Base-by-base conservation (phyloP, 2,113 vertebrate genomes). In the Mesembrinibis cayennensis region DNA sequence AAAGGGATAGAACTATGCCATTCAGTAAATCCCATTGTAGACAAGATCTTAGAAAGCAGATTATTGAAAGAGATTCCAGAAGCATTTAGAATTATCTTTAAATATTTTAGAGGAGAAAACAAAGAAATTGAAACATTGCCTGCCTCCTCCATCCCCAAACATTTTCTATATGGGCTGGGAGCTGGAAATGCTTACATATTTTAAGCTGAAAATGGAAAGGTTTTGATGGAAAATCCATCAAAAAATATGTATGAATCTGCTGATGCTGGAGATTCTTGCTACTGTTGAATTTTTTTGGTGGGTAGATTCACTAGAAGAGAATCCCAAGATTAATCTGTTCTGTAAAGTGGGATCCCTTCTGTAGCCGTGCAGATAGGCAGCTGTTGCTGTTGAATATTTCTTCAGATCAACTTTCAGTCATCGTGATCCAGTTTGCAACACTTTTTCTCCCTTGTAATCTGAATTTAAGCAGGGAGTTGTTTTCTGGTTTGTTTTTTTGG, bases 81-180 rank as follows among this genome's bases (percentile, higher is more conserved):
- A 93, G 2, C 5, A 72, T 67, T 94, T 74, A 74, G 20, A 92
- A 53, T 30, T 13, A 30, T 19, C 34, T 91, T 80, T 0, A 45
- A 78, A 67, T 82, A 44, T 71, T 82, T 91, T 25, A 63, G n/a
- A 81, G 62, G 11, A 56, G 2, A 73, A 89, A 66, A 42, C 30
- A 89, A 62, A 56, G 18, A 36, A 49, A 72, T 5, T 5, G 3
- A 72, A 92, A 45, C 4, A 40, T 49, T 73, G 11, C 36, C 21
- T 78, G 21, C 2, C 1, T 3, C 4, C 10, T 52, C 12, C 10
- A 13, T 49, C 4, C 6, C 13, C 2, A 2, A 49, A 58, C 61
- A 77, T 62, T 78, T 78, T 25, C 7, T 61, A 10, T 30, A 32
- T 40, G 12, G 6, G 6, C 27, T 67, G 29, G 17, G 42, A 56